phyloP scores from a whole-genome alignment of 2,113 vertebrate genomes.

The Ariopsis seemanni region DNA sequence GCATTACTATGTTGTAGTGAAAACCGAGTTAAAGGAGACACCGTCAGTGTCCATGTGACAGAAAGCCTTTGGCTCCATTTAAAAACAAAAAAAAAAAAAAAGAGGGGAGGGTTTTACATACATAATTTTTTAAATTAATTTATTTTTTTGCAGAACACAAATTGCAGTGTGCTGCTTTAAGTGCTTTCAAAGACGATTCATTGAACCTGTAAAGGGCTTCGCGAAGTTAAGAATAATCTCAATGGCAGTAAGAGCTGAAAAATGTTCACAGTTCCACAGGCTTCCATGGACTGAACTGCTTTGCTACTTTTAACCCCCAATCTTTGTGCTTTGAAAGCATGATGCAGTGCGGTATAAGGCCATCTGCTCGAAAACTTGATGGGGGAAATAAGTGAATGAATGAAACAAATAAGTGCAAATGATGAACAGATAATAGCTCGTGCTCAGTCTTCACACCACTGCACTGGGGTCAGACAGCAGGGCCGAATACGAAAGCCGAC shows the following conservation, averaged over 20 bases:
- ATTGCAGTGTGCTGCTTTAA: constrained; percentile 34
- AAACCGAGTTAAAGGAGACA: too few species aligned
- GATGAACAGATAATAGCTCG: neutral
- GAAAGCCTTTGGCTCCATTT: constrained; percentile 24
- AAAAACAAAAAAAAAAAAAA: neutral
- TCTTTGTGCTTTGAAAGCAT: constrained; percentile 39
- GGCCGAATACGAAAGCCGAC: neutral
- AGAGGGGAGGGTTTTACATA: neutral
- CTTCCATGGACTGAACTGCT: too few species aligned
- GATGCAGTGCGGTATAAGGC: constrained; percentile 13
- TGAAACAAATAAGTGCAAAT: neutral
- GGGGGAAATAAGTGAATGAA: neutral
- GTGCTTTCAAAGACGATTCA: constrained; percentile 20
- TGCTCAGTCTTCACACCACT: constrained; percentile 19
- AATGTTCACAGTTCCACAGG: neutral
- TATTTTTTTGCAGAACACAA: neutral
- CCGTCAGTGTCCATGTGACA: neutral
- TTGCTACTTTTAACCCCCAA: neutral
- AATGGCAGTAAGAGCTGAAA: constrained; percentile 17
- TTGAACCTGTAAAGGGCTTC: neutral
- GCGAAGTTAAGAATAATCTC: constrained; percentile 25
- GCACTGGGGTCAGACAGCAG: neutral
- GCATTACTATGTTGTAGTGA: neutral
- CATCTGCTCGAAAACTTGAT: neutral
- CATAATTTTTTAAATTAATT: neutral